These are phyloP conservation scores for Pelvicachromis taeniatus DNA, from an alignment of 2,113 vertebrate species.

Conservation along the genomic window DNA sequence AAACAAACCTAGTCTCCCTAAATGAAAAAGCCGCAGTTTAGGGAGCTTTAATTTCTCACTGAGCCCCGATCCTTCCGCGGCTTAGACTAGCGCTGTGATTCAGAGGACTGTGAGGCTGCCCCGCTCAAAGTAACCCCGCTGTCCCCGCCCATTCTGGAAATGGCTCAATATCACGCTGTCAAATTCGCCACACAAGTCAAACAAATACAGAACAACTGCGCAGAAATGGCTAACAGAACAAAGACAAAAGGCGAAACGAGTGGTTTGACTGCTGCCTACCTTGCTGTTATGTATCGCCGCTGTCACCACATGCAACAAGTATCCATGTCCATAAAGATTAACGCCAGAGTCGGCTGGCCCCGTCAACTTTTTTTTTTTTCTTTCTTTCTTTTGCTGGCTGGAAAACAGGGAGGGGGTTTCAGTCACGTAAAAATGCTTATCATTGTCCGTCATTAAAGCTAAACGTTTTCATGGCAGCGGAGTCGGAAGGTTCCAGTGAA, in stretches of 20 bases:
- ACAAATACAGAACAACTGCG: not conserved
- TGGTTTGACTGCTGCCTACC: not conserved
- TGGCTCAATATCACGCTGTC: constrained; percentile 5
- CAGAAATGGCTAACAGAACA: not conserved
- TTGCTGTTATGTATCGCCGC: not conserved
- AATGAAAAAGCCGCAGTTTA: not conserved
- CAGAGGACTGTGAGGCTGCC: not conserved
- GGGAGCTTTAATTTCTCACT: not conserved
- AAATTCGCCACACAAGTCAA: not conserved
- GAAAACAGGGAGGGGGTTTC: not conserved
- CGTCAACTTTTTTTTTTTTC: not conserved
- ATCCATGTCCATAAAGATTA: not conserved
- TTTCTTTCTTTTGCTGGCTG: not conserved
- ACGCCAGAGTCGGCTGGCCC: not conserved
- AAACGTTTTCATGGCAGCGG: not conserved
- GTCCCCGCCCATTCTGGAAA: constrained; percentile 28
- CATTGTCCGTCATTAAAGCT: not conserved
- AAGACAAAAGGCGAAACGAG: not conserved
- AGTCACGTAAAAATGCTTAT: not conserved
- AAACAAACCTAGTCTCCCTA: not conserved
- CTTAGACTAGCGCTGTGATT: not conserved
- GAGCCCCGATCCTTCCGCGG: not conserved
- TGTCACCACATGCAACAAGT: constrained; percentile 51
- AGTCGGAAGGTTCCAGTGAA: constrained; percentile 15
- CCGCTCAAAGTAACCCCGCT: not conserved